Base-by-base conservation (phyloP, 2,888 invertebrate species). In the Diarsia brunnea region DNA sequence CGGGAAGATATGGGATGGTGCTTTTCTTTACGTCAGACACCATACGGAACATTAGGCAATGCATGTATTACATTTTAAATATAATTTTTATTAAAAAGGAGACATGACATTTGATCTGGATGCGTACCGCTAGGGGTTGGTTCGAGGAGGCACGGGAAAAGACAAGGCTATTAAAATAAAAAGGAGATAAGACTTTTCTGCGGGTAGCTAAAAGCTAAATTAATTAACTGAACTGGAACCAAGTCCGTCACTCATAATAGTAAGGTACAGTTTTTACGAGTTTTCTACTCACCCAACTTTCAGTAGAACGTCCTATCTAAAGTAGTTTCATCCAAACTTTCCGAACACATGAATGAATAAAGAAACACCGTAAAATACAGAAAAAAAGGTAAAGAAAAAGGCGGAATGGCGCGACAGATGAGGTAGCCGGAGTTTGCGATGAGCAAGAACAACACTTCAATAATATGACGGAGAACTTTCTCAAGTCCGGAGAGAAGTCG, bases 361-460 rank as follows among this genome's bases (percentile, higher is more conserved):
- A 84, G 65, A 65, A 78, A 79, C 73, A 78, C 80, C 79, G 77
- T 81, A 88, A 87, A 88, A 78, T 73, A 81, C 53, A 64, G 67
- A 70, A 81, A 75, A n/a, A 79, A 86, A 86, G 77, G 78, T 67
- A 67, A 72, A 73, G 31, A 66, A 78, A 78, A 68, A 74, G 27
- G 64, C 60, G 77, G 69, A 83, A 82, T 43, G 55, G 53, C 47
- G 77, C 74, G 78, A 84, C 71, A 82, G 88, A 82, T 86, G 87
- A 79, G 70, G 75, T 77, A 78, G 69, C 69, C 55, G 72, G 43
- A 81, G 82, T 84, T 86, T 73, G 69, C 70, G 69, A 84, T 87
- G 84, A 88, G 84, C 82, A 86, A 86, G 68, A 84, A 82, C 72
- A 82, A 85, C 69, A 82, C 76, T 79, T 79, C 79, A 87, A 88